Conservation (phyloP, 1,140 invertebrate genomes). For the Micrasema longulum region DNA sequence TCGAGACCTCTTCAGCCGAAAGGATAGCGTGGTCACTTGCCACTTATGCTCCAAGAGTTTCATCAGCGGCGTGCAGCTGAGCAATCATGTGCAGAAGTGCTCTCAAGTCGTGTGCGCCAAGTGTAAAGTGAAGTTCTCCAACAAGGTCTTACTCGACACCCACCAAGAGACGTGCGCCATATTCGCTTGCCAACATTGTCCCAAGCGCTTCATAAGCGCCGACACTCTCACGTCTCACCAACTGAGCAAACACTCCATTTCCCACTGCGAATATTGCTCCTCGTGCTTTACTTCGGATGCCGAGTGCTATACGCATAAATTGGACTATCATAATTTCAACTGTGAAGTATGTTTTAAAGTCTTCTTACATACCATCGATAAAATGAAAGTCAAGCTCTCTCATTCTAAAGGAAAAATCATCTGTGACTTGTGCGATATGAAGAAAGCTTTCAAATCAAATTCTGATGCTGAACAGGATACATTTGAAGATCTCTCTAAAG, state of each 20-base stretch:
- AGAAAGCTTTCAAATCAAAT: background rate
- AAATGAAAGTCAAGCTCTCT: constrained; percentile 17
- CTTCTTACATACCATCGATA: constrained; percentile 15
- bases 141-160: background rate
- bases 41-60: constrained; percentile 17
- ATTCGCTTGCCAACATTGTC: constrained; percentile 26
- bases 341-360: constrained; percentile 26
- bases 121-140: constrained; percentile 12
- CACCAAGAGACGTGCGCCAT: constrained; percentile 20
- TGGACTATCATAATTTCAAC: constrained; percentile 11
- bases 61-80: constrained; percentile 4
- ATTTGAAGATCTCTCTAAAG: too few species aligned
- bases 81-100: constrained; percentile 1
- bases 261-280: constrained; percentile 8
- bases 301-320: constrained; percentile 11
- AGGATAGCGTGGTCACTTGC: constrained; percentile 5
- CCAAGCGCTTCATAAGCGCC: constrained; percentile 28
- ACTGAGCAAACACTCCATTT: constrained; percentile 8
- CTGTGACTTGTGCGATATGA: constrained; percentile 14
- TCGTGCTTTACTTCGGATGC: constrained; percentile 7
- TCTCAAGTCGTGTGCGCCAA: background rate
- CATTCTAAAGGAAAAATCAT: constrained; percentile 23
- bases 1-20: constrained; percentile 2
- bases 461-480: background rate
- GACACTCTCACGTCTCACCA: constrained; percentile 9